Conservation (phyloP, 2,113 vertebrate genomes). For the Uria lomvia region DNA sequence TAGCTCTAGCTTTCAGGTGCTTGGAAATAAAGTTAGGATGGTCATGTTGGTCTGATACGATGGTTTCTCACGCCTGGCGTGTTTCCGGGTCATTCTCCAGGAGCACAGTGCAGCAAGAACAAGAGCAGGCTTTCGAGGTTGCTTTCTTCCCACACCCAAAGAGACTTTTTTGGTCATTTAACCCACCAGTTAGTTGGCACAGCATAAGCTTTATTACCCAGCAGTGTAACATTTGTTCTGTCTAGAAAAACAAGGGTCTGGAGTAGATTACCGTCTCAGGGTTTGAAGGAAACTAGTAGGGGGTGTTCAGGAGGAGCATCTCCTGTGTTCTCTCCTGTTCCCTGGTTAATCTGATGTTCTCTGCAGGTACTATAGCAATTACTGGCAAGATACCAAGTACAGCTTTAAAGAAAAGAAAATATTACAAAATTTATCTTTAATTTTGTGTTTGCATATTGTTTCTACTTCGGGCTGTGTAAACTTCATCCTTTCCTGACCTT, state of each 20-base stretch:
- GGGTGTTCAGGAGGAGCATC: background rate
- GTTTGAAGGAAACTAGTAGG: background rate
- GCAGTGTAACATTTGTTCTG: background rate
- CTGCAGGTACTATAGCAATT: background rate
- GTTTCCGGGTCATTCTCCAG: background rate
- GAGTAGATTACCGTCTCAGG: background rate
- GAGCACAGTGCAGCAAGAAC: background rate
- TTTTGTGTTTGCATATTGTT: background rate
- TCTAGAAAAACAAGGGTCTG: background rate
- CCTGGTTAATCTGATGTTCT: background rate
- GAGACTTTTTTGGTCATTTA: background rate
- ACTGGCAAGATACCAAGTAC: background rate
- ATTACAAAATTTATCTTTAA: background rate
- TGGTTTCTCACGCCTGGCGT: background rate
- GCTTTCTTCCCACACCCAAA: background rate
- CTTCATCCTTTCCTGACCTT: background rate
- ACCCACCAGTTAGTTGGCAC: background rate
- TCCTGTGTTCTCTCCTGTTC: background rate
- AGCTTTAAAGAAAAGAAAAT: background rate
- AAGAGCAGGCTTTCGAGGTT: background rate
- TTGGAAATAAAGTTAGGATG: background rate
- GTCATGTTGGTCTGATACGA: background rate
- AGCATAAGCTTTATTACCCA: background rate
- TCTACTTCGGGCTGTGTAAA: background rate
- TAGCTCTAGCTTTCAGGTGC: background rate